Percentiles rank a stretch among this genome's conserved stretches.
These are phyloP conservation scores for Tetrao urogallus DNA, from an alignment of 2,113 vertebrate species.

Conservation along the genomic window DNA sequence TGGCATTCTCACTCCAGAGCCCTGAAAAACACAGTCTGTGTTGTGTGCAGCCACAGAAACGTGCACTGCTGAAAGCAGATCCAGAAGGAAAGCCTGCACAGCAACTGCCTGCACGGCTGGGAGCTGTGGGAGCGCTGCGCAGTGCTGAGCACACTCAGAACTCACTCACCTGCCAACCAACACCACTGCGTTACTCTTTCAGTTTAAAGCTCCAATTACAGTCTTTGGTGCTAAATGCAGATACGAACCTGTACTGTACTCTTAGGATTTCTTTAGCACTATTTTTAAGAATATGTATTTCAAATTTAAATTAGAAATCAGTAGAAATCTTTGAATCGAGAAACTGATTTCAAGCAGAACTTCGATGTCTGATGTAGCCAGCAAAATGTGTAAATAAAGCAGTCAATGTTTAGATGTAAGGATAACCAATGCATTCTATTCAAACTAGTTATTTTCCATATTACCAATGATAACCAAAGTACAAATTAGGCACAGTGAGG, in stretches of 20 bases:
- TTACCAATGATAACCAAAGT: not conserved
- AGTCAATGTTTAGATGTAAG: not conserved
- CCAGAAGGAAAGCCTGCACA: not conserved
- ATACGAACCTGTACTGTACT: not conserved
- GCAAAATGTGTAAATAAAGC: not conserved
- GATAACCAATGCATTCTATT: not conserved
- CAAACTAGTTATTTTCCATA: not conserved
- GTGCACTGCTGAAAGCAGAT: not conserved
- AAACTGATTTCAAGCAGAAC: not conserved
- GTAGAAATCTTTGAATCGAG: not conserved
- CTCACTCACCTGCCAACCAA: not conserved
- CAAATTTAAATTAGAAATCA: not conserved
- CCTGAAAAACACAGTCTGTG: fast-evolving
- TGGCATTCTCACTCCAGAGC: fast-evolving
- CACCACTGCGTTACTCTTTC: not conserved
- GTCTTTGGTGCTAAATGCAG: not conserved
- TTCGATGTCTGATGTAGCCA: not conserved
- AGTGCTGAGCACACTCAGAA: not conserved
- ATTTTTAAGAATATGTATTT: not conserved
- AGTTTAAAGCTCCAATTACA: not conserved
- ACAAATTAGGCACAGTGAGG: not conserved
- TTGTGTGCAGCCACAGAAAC: not conserved
- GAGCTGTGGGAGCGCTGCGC: not conserved
- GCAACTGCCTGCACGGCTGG: not conserved
- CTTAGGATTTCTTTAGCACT: not conserved